Evolutionary conservation across 2,113 vertebrate genomes (phyloP).

Genomic region (Caretta caretta): DNA sequence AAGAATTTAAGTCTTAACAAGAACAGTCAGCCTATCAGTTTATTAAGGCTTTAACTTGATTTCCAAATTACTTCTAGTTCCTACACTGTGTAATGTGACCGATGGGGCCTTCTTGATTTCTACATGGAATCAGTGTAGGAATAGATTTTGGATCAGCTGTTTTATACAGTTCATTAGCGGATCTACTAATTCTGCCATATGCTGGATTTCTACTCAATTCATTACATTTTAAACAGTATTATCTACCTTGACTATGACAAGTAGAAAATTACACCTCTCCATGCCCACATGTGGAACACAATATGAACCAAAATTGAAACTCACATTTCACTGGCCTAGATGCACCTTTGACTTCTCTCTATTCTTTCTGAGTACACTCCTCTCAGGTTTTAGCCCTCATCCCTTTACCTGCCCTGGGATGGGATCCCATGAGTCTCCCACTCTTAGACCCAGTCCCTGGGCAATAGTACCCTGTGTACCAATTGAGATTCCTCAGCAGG

Average conservation of each 20-base stretch:
- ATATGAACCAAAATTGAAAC: background rate
- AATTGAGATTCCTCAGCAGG: background rate
- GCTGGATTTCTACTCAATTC: background rate
- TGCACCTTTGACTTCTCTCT: background rate
- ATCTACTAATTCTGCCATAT: background rate
- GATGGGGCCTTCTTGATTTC: background rate
- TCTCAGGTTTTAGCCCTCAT: background rate
- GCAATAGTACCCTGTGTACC: background rate
- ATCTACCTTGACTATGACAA: background rate
- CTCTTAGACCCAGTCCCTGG: background rate
- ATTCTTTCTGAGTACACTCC: background rate
- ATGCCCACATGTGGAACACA: background rate
- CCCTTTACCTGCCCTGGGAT: background rate
- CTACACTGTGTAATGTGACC: background rate
- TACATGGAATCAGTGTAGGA: background rate
- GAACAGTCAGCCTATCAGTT: background rate
- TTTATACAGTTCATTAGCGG: background rate
- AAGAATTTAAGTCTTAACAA: background rate
- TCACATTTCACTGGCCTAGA: background rate
- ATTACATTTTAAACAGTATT: background rate
- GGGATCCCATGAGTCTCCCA: background rate
- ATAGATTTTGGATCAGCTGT: background rate
- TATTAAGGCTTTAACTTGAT: background rate
- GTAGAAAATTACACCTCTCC: background rate
- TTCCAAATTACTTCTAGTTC: background rate